These are phyloP conservation scores for Coelinius sp. DNA, from an alignment of 2,888 invertebrate genomes.

Conservation along the genomic window DNA sequence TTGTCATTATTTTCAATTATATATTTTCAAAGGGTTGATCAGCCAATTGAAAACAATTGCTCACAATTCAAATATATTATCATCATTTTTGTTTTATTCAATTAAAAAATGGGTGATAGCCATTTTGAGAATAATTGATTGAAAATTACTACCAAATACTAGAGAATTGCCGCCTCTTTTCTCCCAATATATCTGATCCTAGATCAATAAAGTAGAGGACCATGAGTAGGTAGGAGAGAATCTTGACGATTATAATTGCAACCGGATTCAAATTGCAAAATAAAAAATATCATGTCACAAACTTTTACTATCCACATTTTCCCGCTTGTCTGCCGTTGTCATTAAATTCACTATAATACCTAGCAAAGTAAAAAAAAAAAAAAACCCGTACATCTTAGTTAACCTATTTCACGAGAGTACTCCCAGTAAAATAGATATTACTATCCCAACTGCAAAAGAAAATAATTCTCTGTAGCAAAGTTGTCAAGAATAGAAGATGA, in stretches of 20 bases:
- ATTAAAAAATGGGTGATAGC: neutral
- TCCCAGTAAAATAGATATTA: neutral
- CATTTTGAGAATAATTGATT: neutral
- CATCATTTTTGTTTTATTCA: neutral
- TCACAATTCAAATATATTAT: too few relatives aligned
- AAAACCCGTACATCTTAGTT: constrained; percentile 12
- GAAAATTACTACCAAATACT: neutral
- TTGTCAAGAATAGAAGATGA: neutral
- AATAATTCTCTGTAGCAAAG: neutral
- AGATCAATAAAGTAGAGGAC: neutral
- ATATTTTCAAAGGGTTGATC: neutral
- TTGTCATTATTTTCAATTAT: constrained; percentile 2
- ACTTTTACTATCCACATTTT: constrained; percentile 19
- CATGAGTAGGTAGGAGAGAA: neutral
- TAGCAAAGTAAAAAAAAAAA: constrained; percentile 19
- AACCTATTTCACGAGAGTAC: neutral
- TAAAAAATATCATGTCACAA: neutral
- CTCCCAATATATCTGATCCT: neutral
- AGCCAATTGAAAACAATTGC: neutral
- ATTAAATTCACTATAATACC: constrained; percentile 7
- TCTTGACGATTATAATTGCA: neutral
- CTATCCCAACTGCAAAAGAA: neutral
- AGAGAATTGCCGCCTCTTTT: neutral
- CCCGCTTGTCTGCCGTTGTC: constrained; percentile 20
- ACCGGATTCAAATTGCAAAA: neutral